Base-by-base conservation (phyloP, 2,888 invertebrate genomes). In the Hartigia nigra region DNA sequence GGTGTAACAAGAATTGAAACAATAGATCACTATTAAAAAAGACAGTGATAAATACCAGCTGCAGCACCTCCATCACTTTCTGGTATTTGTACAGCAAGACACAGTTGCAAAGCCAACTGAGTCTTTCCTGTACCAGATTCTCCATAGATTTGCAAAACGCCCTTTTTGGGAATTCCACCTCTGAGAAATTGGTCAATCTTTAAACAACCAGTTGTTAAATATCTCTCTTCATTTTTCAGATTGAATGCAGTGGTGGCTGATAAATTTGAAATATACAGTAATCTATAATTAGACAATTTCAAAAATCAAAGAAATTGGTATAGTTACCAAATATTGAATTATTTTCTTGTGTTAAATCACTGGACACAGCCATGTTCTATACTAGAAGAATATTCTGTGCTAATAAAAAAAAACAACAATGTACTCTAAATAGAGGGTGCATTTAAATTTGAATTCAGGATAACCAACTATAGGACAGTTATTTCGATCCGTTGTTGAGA, bases 41-140 rank as follows among this genome's bases (percentile, higher is more conserved):
- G 14, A 23, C 23, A 39, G 39, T 23, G 55, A 55, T 23, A 55
- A 77, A 82, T 84, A 92, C 94, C 93, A 88, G 92, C 93, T 77
- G 89, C 91, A 70, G 94, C 89, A 36, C 95, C 95, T 39, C 94
- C 94, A 75, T 89, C 90, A 84, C 87, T 84, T 74, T 77, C 74
- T 3, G 94, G 93, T 81, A 94, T 91, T 91, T 96, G 96, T 81
- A 94, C 94, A 80, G 93, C 93, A 32, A 96, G 91, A 69, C 95
- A 93, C 37, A 96, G 90, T 91, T 96, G 96, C 76, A 97, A 92
- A 83, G 95, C 95, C 74, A 97, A 88, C 90, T 97, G 97, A 0
- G 97, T 97, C 92, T 97, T 97, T 11, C 97, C 97, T 85, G 94
- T 93, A 31, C 96, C 96, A 92, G 96, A 96, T 90, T 95, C 95